Conservation (phyloP, 2,888 invertebrate species). For the Actias luna region DNA sequence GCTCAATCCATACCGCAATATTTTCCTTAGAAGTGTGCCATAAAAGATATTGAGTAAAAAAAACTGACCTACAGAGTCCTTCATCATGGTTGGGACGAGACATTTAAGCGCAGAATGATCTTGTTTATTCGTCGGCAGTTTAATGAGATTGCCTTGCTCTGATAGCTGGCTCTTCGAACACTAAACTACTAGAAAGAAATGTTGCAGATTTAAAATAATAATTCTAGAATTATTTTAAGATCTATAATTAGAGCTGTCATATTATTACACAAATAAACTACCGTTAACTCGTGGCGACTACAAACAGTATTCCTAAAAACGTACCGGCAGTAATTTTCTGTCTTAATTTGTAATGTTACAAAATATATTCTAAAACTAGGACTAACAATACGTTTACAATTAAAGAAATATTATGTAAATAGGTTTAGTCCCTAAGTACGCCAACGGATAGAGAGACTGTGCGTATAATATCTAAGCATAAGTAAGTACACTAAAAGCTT, state of each 20-base stretch:
- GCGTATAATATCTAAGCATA: too few relatives aligned
- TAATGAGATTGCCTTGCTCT: slow-evolving; percentile 47
- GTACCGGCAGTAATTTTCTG: too few relatives aligned
- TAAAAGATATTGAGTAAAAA: slow-evolving; percentile 46
- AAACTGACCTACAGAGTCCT: slow-evolving; percentile 33
- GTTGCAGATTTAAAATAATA: slow-evolving; percentile 12
- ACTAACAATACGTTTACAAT: neutral
- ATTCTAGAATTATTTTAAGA: too few relatives aligned
- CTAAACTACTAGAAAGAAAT: neutral
- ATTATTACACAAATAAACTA: too few relatives aligned
- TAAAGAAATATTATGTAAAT: too few relatives aligned
- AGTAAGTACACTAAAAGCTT: neutral
- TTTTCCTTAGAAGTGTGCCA: slow-evolving; percentile 15
- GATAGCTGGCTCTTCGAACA: slow-evolving; percentile 22
- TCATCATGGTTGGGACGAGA: slow-evolving; percentile 37
- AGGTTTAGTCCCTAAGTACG: too few relatives aligned
- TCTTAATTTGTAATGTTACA: too few relatives aligned
- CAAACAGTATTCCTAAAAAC: too few relatives aligned
- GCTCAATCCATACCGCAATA: slow-evolving; percentile 11
- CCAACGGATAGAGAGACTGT: too few relatives aligned
- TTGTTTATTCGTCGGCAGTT: slow-evolving; percentile 47
- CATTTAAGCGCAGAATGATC: slow-evolving; percentile 41
- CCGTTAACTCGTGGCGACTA: too few relatives aligned
- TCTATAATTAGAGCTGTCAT: too few relatives aligned
- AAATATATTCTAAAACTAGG: slow-evolving; percentile 4